phyloP scores from a whole-genome alignment of 2,888 invertebrate genomes.

The Heliconius hortense region DNA sequence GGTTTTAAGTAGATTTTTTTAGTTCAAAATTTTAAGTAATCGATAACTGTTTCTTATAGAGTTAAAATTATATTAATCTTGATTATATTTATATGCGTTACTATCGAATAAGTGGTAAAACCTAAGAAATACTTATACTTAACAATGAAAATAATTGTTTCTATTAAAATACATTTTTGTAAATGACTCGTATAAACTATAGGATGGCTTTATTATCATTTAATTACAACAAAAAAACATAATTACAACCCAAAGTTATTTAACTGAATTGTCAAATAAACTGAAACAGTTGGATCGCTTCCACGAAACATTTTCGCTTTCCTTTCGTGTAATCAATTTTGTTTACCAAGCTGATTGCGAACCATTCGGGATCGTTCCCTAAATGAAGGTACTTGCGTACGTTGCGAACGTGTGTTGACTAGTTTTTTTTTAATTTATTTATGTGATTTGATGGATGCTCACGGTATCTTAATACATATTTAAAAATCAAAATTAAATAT shows the following conservation, averaged over 20 bases:
- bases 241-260: slow-evolving; percentile 10
- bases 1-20: no score
- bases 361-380: slow-evolving; percentile 15
- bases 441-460: neutral
- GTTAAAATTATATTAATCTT: no score
- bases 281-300: slow-evolving; percentile 14
- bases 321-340: slow-evolving; percentile 33
- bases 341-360: slow-evolving; percentile 35
- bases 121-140: neutral
- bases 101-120: neutral
- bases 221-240: slow-evolving; percentile 1
- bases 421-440: neutral
- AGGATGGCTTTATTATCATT: neutral
- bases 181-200: neutral
- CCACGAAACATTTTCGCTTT: slow-evolving; percentile 16
- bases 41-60: no score
- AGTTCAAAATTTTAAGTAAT: no score
- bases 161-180: neutral
- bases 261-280: slow-evolving; percentile 15
- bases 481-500: no score
- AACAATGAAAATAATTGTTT: neutral
- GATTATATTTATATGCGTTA: neutral
- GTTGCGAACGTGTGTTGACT: neutral
- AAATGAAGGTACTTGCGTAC: slow-evolving; percentile 22
- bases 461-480: no score